A percentile compares a stretch with the other conserved stretches of the same genome.
Evolutionary conservation across 2,113 vertebrate genomes (phyloP).

Genomic region (Hemiscyllium ocellatum): DNA sequence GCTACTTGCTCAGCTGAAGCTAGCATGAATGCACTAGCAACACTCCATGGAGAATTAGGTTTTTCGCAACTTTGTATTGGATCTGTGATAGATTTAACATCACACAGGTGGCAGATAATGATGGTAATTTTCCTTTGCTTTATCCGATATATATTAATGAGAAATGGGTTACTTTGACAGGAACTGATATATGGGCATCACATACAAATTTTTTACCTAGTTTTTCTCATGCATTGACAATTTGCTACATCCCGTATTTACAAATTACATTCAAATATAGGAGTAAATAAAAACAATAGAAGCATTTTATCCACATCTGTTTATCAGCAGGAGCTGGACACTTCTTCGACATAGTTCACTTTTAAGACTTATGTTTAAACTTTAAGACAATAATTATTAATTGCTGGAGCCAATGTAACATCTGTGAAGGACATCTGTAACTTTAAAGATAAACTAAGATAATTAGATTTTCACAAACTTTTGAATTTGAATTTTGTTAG

Average conservation of each 20-base stretch:
- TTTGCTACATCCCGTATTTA: neutral
- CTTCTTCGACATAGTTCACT: neutral
- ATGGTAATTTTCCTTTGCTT: slow-evolving; percentile 49
- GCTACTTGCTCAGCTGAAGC: slow-evolving; percentile 67
- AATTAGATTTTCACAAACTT: neutral
- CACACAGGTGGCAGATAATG: slow-evolving; percentile 79
- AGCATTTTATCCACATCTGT: neutral
- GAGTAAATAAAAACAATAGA: neutral
- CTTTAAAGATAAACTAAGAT: neutral
- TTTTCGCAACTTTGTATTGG: slow-evolving; percentile 49
- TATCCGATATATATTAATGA: slow-evolving; percentile 41
- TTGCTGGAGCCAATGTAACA: neutral
- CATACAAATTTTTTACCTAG: neutral
- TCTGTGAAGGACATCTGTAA: neutral
- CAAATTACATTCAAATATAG: neutral
- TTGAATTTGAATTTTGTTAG: neutral
- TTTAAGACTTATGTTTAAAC: neutral
- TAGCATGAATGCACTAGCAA: slow-evolving; percentile 59
- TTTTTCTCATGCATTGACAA: slow-evolving; percentile 5
- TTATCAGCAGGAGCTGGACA: neutral
- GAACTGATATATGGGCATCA: neutral
- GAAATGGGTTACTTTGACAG: neutral
- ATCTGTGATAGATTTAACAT: slow-evolving; percentile 56
- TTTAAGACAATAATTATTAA: neutral
- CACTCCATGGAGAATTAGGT: slow-evolving; percentile 57